Percentiles rank a stretch among this genome's conserved stretches.
Conservation (phyloP, 2,888 invertebrate genomes). For the Drepanosiphum platanoidis region DNA sequence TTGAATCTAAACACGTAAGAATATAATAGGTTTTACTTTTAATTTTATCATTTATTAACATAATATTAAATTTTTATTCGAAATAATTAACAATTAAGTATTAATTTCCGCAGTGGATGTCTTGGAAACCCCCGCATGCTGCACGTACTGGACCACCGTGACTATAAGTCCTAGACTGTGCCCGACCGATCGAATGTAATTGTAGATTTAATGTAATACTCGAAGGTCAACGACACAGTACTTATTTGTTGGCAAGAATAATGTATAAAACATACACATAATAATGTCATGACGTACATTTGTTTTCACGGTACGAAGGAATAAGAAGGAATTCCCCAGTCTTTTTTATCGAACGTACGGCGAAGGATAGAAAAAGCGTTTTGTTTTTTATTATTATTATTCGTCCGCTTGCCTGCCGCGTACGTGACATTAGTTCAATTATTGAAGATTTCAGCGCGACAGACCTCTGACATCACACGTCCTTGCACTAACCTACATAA, state of each 20-base stretch:
- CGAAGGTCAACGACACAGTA: constrained; percentile 15
- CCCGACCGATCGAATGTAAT: background rate
- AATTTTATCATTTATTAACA: too few relatives aligned
- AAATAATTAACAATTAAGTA: too few relatives aligned
- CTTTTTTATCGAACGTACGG: background rate
- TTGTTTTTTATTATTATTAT: background rate
- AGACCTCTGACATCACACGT: constrained; percentile 7
- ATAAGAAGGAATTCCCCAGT: constrained; percentile 9
- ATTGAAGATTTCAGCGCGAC: background rate
- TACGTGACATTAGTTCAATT: background rate
- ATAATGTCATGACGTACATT: background rate
- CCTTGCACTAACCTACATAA: background rate
- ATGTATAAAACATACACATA: too few relatives aligned
- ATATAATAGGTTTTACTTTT: too few relatives aligned
- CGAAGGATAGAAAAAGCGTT: background rate
- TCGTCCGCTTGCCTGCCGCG: constrained; percentile 5
- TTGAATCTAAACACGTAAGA: too few relatives aligned
- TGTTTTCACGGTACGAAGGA: background rate
- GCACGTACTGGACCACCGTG: too few relatives aligned
- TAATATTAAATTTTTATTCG: too few relatives aligned
- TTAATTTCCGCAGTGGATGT: too few relatives aligned
- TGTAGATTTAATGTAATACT: background rate
- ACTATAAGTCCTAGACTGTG: too few relatives aligned
- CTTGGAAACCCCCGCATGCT: too few relatives aligned
- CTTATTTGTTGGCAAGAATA: background rate